These are phyloP conservation scores for Fragum whitleyi DNA, from an alignment of 2,888 invertebrate genomes.

Conservation along the genomic window DNA sequence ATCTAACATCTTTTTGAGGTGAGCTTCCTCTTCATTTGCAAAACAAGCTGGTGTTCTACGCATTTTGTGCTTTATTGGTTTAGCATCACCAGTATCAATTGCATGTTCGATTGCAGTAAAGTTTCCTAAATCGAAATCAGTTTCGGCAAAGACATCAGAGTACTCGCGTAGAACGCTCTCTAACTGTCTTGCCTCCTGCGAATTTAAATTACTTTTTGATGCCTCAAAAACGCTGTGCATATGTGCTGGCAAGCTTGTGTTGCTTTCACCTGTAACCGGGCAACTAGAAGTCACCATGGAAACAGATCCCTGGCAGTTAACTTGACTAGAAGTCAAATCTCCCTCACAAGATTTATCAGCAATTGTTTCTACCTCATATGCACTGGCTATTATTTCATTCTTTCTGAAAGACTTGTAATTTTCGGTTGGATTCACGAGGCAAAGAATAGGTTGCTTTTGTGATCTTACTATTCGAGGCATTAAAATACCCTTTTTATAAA, in stretches of 20 bases:
- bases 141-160: constrained; percentile 51
- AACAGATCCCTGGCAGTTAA: not conserved
- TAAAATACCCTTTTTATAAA: not conserved
- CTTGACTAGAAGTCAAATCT: not conserved
- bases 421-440: constrained; percentile 26
- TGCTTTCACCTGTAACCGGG: not conserved
- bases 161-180: not conserved
- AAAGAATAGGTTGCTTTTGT: constrained; percentile 3
- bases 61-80: constrained; percentile 47
- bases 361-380: constrained; percentile 3
- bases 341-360: not conserved
- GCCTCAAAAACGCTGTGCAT: not conserved
- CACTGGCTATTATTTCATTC: constrained; percentile 11
- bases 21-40: constrained; percentile 48
- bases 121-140: constrained; percentile 55
- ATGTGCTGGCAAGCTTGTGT: not conserved
- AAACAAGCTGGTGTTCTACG: constrained; percentile 54
- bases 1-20: constrained; percentile 41
- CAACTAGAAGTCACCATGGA: not conserved
- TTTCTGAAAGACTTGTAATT: constrained; percentile 19
- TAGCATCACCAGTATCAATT: constrained; percentile 48
- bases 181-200: not conserved
- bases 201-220: not conserved
- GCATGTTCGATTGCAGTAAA: constrained; percentile 52
- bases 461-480: constrained; percentile 2